Evolutionary conservation across 2,113 vertebrate genomes (phyloP).

Genomic region (Baryphthengus martii): DNA sequence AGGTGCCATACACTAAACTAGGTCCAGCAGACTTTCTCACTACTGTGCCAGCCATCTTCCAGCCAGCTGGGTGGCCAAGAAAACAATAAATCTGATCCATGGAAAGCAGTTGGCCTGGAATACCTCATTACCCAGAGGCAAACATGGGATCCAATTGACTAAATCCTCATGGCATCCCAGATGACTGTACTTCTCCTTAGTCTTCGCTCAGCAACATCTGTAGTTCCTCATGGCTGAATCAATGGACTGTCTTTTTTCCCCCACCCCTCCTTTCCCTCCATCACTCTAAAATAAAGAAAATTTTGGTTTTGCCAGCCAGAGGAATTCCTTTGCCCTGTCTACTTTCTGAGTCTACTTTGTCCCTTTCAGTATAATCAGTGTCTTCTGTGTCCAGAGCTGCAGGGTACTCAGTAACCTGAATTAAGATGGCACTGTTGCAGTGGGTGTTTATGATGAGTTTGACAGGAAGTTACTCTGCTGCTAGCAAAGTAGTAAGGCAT

Average conservation of each 20-base stretch:
- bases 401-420: neutral
- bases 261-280: neutral
- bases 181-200: constrained; percentile 2
- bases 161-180: constrained; percentile 60
- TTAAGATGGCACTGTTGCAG: neutral
- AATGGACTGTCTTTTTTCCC: neutral
- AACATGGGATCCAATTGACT: constrained; percentile 57
- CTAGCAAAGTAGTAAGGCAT: neutral
- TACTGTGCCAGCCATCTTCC: neutral
- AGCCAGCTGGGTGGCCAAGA: constrained; percentile 36
- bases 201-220: neutral
- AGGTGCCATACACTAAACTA: neutral
- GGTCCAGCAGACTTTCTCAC: constrained; percentile 5
- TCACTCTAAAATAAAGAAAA: neutral
- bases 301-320: neutral
- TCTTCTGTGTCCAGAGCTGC: neutral
- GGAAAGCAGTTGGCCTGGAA: constrained; percentile 38
- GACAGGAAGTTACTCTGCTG: neutral
- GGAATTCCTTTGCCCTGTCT: neutral
- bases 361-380: neutral
- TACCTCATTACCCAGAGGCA: constrained; percentile 40
- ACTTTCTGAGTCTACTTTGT: neutral
- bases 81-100: constrained; percentile 54
- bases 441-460: neutral
- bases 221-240: neutral